Base-by-base conservation (phyloP, 2,113 vertebrate genomes). In the Dermatemys mawii region DNA sequence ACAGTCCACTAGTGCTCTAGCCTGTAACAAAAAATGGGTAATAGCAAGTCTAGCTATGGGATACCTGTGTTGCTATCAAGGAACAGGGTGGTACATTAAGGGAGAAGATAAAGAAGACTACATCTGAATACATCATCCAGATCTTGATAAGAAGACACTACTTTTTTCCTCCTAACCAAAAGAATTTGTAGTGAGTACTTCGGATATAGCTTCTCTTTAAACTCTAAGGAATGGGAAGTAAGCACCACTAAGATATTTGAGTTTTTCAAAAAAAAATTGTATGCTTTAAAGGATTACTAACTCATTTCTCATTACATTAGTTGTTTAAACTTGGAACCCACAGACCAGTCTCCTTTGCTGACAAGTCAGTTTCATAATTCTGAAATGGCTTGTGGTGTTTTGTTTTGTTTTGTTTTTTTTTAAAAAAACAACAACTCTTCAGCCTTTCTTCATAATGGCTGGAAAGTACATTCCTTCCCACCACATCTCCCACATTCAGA, bases 321-420 rank as follows among this genome's bases (percentile, higher is more conserved):
- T 44, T 44, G 67, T 75, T 50, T 88, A 44, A 88, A 75, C 19
- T 21, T 70, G 63, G 63, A 70, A 70, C 8, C 78, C 1, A 10
- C 16, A 88, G 89, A 49, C 3, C 41, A 93, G 32, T 29, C 1
- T 0, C 4, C 5, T 49, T 49, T 73, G 35, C 54, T 10, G 29
- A 82, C 11, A 27, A 83, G 1, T 8, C 38, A 27, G 84, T 11
- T 49, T 50, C 38, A 70, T 27, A 87, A 3, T 8, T 13, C n/a
- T 87, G 82, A 94, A 85, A 26, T 80, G 19, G 24, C 78, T 48
- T 82, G 32, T 86, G 11, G 54, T 53, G 51, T 51, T 82, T 10
- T 38, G 21, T 63, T 50, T 80, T 19, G 24, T 3, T 63, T 57
- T 35, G 13, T 3, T 4, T 49, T 41, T 4, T 92, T 89, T 92